These are phyloP conservation scores for Drosophila lacteicornis DNA, from an alignment of 1,140 invertebrate species.

Conservation along the genomic window DNA sequence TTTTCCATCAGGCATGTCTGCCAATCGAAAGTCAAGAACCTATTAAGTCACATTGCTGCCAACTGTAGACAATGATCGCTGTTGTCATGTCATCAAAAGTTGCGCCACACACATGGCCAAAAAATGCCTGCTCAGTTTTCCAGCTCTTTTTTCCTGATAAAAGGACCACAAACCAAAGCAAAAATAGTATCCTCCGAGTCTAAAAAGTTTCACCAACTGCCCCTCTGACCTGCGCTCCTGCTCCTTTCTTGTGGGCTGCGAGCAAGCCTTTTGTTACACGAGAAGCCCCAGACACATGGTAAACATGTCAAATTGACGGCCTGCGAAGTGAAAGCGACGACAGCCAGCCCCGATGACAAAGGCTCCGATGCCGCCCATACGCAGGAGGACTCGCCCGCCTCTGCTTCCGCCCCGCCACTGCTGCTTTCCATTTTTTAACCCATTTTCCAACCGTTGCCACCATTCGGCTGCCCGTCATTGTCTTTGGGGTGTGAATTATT, in stretches of 20 bases:
- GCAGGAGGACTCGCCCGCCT: constrained; percentile 5
- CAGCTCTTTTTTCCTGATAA: constrained; percentile 11
- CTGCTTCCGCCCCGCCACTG: neutral
- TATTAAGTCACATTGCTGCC: constrained; percentile 63
- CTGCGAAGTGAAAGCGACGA: constrained; percentile 76
- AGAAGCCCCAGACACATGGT: constrained; percentile 78
- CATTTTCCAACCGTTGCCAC: constrained; percentile 56
- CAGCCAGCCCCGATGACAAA: constrained; percentile 66
- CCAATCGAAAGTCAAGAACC: constrained; percentile 58
- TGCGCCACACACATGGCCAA: constrained; percentile 29
- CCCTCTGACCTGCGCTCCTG: constrained; percentile 8
- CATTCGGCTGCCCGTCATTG: constrained; percentile 33
- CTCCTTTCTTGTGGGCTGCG: constrained; percentile 22
- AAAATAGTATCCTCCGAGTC: constrained; percentile 52
- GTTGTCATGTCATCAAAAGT: constrained; percentile 66
- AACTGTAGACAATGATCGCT: constrained; percentile 63
- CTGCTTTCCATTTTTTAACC: constrained; percentile 64
- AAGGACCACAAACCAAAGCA: constrained; percentile 36
- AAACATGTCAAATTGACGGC: constrained; percentile 82
- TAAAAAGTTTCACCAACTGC: constrained; percentile 61
- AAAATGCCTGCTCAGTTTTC: constrained; percentile 30
- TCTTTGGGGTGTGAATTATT: constrained; percentile 78
- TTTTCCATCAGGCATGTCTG: constrained; percentile 31
- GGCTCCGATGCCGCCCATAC: constrained; percentile 37
- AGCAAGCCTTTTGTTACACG: constrained; percentile 75